Percentiles rank a stretch among this genome's conserved stretches.
Conservation (phyloP, 2,113 vertebrate genomes). For the Uria aalge region DNA sequence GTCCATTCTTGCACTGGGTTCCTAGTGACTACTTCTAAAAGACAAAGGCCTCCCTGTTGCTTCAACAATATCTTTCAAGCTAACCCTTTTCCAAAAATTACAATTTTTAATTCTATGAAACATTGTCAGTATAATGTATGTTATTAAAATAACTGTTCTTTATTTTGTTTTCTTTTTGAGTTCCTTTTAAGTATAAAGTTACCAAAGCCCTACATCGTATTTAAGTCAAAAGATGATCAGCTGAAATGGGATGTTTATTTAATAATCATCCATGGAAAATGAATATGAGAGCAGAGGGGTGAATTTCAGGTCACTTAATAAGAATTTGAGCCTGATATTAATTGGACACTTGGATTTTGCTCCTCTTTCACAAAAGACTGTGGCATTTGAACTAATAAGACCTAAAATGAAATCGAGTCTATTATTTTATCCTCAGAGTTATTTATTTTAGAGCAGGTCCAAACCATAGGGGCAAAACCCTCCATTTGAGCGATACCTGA, state of each 20-base stretch:
- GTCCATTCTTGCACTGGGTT: neutral
- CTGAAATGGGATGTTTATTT: conserved; percentile 22
- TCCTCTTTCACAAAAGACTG: neutral
- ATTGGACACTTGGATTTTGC: neutral
- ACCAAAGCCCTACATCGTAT: neutral
- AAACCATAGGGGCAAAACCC: neutral
- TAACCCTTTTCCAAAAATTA: neutral
- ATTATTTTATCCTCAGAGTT: neutral
- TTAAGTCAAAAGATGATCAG: conserved; percentile 6
- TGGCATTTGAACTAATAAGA: neutral
- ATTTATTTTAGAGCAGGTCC: neutral
- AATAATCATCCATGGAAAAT: conserved; percentile 48
- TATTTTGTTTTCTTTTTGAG: conserved; percentile 26
- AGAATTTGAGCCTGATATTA: conserved; percentile 6
- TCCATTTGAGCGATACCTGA: neutral
- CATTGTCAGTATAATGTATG: neutral
- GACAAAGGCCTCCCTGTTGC: neutral
- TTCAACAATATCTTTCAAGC: neutral
- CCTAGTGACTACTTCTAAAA: neutral
- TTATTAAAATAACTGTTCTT: conserved; percentile 28
- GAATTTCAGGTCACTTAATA: conserved; percentile 21
- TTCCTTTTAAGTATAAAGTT: conserved; percentile 28
- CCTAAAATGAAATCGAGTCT: neutral
- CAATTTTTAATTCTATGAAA: conserved; percentile 2
- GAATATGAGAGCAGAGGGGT: neutral